Evolutionary conservation across 2,888 invertebrate species (phyloP).

Genomic region (Microctonus brassicae): DNA sequence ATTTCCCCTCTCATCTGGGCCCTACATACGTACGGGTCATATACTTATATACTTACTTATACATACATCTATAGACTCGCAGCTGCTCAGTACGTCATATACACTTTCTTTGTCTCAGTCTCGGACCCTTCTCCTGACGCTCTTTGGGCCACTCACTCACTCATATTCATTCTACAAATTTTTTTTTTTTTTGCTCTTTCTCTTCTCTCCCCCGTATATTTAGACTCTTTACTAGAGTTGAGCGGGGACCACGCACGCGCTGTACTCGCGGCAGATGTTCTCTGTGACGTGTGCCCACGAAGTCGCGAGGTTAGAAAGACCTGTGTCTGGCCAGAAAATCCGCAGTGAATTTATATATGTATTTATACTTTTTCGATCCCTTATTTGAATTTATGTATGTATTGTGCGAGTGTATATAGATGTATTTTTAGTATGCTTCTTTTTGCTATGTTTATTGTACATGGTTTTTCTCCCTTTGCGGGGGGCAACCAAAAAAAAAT

Average conservation of each 20-base stretch:
- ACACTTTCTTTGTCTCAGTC: conserved; percentile 69
- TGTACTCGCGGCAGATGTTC: conserved; percentile 59
- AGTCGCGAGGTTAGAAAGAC: conserved; percentile 36
- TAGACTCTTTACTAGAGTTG: conserved; percentile 16
- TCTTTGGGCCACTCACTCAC: conserved; percentile 57
- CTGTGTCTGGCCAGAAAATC: conserved; percentile 36
- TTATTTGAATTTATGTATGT: not conserved
- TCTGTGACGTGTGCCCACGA: conserved; percentile 64
- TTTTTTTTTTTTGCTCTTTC: conserved; percentile 38
- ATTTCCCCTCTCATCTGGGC: conserved; percentile 38
- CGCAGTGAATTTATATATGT: not conserved
- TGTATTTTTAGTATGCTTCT: not conserved
- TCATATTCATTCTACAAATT: not conserved
- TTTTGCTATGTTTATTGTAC: not conserved
- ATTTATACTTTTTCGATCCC: conserved; percentile 13
- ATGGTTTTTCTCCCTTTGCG: not conserved
- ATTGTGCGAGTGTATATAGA: not conserved
- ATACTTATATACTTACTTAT: not conserved
- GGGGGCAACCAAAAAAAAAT: not conserved
- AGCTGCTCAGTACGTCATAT: conserved; percentile 67
- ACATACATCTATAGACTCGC: conserved; percentile 60
- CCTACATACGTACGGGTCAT: conserved; percentile 55
- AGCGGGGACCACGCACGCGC: conserved; percentile 46
- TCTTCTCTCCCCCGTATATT: conserved; percentile 30
- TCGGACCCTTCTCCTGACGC: conserved; percentile 52